A percentile compares a stretch with the other conserved stretches of the same genome.
phyloP scores from a whole-genome alignment of 2,113 vertebrate species.

The Ictidomys tridecemlineatus region DNA sequence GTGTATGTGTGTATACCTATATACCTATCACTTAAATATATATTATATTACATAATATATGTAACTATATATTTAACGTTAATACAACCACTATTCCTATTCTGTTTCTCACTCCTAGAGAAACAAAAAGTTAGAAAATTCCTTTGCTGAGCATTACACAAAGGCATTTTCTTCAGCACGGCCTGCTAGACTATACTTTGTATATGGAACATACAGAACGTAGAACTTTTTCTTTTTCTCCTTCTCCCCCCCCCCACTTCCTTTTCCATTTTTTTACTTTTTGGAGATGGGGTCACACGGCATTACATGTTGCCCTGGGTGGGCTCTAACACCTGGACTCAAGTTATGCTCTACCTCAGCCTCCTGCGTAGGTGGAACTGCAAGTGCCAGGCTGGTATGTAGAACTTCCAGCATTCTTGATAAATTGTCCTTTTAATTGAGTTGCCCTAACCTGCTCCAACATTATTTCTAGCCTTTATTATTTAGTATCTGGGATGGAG shows the following conservation, averaged over 20 bases:
- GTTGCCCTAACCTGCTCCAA: background rate
- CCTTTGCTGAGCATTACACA: background rate
- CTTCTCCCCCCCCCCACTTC: background rate
- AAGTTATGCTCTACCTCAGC: background rate
- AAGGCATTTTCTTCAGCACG: background rate
- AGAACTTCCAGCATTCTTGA: background rate
- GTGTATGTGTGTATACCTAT: background rate
- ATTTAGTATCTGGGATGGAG: background rate
- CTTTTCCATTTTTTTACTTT: background rate
- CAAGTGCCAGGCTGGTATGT: background rate
- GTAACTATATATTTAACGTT: background rate
- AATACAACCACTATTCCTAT: slow-evolving; percentile 26
- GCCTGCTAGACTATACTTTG: background rate
- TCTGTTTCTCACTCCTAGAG: background rate
- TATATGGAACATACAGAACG: no score
- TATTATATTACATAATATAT: background rate
- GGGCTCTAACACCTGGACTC: background rate
- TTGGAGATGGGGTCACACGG: background rate
- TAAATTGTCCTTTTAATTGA: background rate
- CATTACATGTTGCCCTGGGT: background rate
- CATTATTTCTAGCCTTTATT: background rate
- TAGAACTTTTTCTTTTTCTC: background rate
- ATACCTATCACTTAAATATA: no score
- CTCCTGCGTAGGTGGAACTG: background rate
- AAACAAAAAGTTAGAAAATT: background rate